Percentiles rank a stretch among this genome's conserved stretches.
These are phyloP conservation scores for Philopedon plagiatum DNA, from an alignment of 2,888 invertebrate species.

Conservation along the genomic window DNA sequence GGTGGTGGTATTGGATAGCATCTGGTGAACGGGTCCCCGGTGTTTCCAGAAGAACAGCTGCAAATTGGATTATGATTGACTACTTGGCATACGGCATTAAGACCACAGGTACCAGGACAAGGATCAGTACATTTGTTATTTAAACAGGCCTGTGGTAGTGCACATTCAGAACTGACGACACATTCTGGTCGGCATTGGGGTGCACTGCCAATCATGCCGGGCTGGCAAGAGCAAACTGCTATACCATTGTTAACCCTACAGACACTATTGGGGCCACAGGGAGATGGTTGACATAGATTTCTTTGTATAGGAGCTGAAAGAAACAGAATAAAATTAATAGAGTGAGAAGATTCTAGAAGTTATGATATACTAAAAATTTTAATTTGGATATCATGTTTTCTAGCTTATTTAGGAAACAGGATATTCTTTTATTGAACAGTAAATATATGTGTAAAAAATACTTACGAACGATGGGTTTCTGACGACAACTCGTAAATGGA, in stretches of 20 bases:
- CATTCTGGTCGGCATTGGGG: slow-evolving; percentile 86
- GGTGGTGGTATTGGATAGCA: slow-evolving; percentile 71
- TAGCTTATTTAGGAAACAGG: background rate
- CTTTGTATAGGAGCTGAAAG: slow-evolving; percentile 57
- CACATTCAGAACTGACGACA: slow-evolving; percentile 84
- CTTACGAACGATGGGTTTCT: slow-evolving; percentile 56
- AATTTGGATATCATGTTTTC: too few species aligned
- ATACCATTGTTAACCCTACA: slow-evolving; percentile 74
- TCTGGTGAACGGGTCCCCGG: slow-evolving; percentile 84
- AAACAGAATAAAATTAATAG: too few species aligned
- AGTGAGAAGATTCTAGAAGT: too few species aligned
- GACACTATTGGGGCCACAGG: slow-evolving; percentile 80
- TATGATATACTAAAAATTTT: too few species aligned
- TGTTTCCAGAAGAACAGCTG: slow-evolving; percentile 78
- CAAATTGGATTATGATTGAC: slow-evolving; percentile 87
- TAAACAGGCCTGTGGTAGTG: slow-evolving; percentile 82
- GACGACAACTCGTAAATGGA: slow-evolving; percentile 76
- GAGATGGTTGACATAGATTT: slow-evolving; percentile 80
- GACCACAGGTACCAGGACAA: slow-evolving; percentile 85
- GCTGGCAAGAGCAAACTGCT: slow-evolving; percentile 80
- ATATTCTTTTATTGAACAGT: background rate
- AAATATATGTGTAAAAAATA: background rate
- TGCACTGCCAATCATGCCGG: slow-evolving; percentile 81
- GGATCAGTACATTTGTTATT: slow-evolving; percentile 86
- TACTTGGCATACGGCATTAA: slow-evolving; percentile 82